Conservation (phyloP, 2,113 vertebrate species). For the Neolamprologus modestus region DNA sequence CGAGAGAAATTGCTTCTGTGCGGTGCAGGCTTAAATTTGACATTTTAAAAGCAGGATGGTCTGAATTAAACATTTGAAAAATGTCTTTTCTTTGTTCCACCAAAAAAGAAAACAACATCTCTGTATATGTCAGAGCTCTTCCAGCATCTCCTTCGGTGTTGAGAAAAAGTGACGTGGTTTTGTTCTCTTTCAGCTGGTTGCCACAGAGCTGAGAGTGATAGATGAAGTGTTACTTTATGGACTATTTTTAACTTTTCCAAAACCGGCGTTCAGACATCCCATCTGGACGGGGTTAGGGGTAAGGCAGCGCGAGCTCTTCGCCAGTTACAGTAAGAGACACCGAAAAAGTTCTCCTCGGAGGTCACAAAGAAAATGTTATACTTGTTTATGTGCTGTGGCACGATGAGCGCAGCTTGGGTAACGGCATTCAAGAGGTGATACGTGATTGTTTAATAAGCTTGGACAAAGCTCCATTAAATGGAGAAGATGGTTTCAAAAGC, state of each 20-base stretch:
- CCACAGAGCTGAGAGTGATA: constrained; percentile 37
- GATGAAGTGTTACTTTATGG: constrained; percentile 60
- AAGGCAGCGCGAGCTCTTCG: constrained; percentile 26
- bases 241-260: constrained; percentile 68
- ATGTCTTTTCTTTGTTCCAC: background rate
- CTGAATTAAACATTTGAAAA: constrained; percentile 12
- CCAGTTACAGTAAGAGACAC: constrained; percentile 43
- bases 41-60: constrained; percentile 33
- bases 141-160: constrained; percentile 36
- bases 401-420: constrained; percentile 4
- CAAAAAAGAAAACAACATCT: constrained; percentile 34
- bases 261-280: constrained; percentile 43
- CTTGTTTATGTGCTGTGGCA: constrained; percentile 41
- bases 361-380: constrained; percentile 40
- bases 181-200: constrained; percentile 58
- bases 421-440: constrained; percentile 28
- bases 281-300: constrained; percentile 60
- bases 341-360: background rate
- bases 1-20: background rate
- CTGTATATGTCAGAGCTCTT: constrained; percentile 49
- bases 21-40: constrained; percentile 13
- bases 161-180: constrained; percentile 45
- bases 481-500: background rate
- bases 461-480: constrained; percentile 2
- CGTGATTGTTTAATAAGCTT: constrained; percentile 36